Percentiles rank a stretch among this genome's conserved stretches.
phyloP scores from a whole-genome alignment of 2,113 vertebrate genomes.

The Takifugu bimaculatus region DNA sequence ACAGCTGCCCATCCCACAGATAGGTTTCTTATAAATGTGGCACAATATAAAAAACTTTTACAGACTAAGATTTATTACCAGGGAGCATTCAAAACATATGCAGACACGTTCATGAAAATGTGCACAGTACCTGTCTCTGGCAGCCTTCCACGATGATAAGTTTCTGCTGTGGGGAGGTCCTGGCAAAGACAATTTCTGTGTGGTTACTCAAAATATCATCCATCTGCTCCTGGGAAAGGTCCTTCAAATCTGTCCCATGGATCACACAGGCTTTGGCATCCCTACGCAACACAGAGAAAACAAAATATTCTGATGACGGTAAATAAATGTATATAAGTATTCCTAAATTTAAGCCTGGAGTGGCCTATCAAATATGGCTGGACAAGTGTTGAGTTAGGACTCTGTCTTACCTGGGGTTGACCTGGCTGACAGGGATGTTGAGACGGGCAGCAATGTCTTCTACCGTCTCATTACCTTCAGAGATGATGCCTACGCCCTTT shows the following conservation, averaged over 20 bases:
- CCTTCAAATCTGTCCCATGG: conserved; percentile 84
- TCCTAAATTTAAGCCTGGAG: too few relatives aligned
- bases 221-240: conserved; percentile 80
- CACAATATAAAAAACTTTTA: not conserved
- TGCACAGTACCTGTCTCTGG: conserved; percentile 66
- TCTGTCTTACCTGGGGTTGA: conserved; percentile 82
- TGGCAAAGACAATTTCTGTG: conserved; percentile 85
- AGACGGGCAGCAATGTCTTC: conserved; percentile 89
- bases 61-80: not conserved
- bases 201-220: conserved; percentile 85
- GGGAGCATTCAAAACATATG: not conserved
- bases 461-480: conserved; percentile 89
- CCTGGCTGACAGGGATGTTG: conserved; percentile 89
- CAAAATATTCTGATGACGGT: not conserved
- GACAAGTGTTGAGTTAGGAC: too few relatives aligned
- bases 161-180: conserved; percentile 90
- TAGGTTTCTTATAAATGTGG: too few relatives aligned
- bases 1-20: too few relatives aligned
- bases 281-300: conserved; percentile 45
- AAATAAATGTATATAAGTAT: too few relatives aligned
- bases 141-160: conserved; percentile 84
- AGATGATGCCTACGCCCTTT: conserved; percentile 92
- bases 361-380: too few relatives aligned
- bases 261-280: conserved; percentile 84
- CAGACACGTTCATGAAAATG: not conserved